Percentiles rank a stretch among this genome's conserved stretches.
Evolutionary conservation across 2,113 vertebrate genomes (phyloP).

Genomic region (Hoplias malabaricus): DNA sequence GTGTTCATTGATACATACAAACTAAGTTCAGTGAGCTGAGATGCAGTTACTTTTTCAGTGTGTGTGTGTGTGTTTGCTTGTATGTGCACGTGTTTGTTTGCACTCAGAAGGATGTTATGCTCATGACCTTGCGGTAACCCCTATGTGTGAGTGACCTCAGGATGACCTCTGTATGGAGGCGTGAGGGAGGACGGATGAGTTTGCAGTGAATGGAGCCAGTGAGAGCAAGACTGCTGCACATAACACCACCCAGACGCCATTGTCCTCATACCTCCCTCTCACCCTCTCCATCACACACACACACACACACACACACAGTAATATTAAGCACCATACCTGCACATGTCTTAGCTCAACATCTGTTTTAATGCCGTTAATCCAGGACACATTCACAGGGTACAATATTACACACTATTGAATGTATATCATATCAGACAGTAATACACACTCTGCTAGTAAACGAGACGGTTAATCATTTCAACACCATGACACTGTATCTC

Average conservation of each 20-base stretch:
- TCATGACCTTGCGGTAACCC: constrained; percentile 49
- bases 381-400: constrained; percentile 32
- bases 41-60: neutral
- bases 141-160: constrained; percentile 21
- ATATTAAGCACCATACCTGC: constrained; percentile 12
- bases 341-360: constrained; percentile 31
- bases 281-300: constrained; percentile 48
- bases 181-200: constrained; percentile 41
- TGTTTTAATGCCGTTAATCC: constrained; percentile 29
- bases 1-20: neutral
- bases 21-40: neutral
- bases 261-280: constrained; percentile 42
- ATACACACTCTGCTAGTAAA: neutral
- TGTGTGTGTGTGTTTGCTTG: too few relatives aligned
- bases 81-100: neutral
- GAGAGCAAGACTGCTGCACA: constrained; percentile 6
- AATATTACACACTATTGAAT: constrained; percentile 29
- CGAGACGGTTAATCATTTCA: too few relatives aligned
- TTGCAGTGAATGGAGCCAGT: constrained; percentile 43
- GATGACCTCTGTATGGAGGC: constrained; percentile 34
- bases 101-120: neutral
- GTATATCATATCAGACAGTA: constrained; percentile 35
- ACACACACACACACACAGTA: constrained; percentile 33
- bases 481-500: too few relatives aligned
- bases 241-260: constrained; percentile 40